Evolutionary conservation across 2,113 vertebrate genomes (phyloP), one percentile per base, ranked within the genome.

Genomic region (Osmerus eperlanus): DNA sequence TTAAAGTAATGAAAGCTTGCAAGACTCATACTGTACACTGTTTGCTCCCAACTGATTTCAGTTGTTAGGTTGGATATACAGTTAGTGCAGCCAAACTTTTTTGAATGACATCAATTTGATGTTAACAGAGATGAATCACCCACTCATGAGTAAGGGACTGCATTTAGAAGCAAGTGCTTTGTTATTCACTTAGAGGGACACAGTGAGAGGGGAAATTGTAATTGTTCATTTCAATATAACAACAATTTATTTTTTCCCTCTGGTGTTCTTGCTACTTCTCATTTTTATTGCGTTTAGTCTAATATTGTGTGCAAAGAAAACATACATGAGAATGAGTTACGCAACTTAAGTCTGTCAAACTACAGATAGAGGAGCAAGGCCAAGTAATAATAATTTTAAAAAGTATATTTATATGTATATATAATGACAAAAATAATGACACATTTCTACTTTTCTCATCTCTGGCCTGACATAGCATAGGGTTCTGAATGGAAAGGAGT

Each of bases 281-380:
- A 64, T 70, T 75, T 56, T 65, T 67, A 65, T 75, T 69, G 53
- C 66, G 64, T 77, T 80, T 72, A 78, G 73, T 78, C 73, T 75
- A 80, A 78, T 13, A 68, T 53, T 71, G 73, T 55, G 53, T 70
- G 19, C 41, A 81, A 78, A 67, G 78, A 70, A 67, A 68, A 70
- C 73, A 63, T 74, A 72, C 70, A 68, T 72, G 71, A 65, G 82
- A 84, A 82, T 82, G 78, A 78, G 75, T 84, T 84, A 73, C 83
- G 77, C 75, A 83, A 85, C 80, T 83, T 21, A 18, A 71, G 70
- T 14, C 11, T 41, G 72, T 75, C 75, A 36, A 68, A 65, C 70
- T 16, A 58, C 68, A 67, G 66, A 75, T 78, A 76, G 62, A 64
- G 56, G 55, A 70, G 52, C 47, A 67, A 41, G 6, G 58, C 23